Percentiles rank a stretch among this genome's conserved stretches.
phyloP scores from a whole-genome alignment of 2,888 invertebrate species.

The Leptinotarsa juncta region DNA sequence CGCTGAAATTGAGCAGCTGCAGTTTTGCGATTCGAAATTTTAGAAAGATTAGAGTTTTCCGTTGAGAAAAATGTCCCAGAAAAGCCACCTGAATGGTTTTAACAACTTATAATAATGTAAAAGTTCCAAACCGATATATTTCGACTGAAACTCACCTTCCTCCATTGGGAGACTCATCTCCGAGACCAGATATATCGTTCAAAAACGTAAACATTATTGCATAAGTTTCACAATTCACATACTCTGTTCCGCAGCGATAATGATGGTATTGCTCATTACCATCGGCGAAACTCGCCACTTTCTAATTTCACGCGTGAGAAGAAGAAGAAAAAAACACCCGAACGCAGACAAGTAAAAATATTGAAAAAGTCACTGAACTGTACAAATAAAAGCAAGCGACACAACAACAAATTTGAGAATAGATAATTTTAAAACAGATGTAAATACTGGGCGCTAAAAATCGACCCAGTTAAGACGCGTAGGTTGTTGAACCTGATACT shows the following conservation, averaged over 20 bases:
- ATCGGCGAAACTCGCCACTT: constrained; percentile 30
- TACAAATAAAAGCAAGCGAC: constrained; percentile 41
- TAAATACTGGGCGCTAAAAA: constrained; percentile 53
- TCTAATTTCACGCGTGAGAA: constrained; percentile 30
- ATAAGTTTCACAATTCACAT: constrained; percentile 20
- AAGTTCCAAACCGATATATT: background rate
- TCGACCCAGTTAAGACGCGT: constrained; percentile 53
- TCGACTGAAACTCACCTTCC: constrained; percentile 35
- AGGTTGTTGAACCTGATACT: constrained; percentile 48
- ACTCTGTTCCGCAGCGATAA: constrained; percentile 4
- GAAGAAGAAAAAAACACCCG: constrained; percentile 5
- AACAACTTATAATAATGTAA: background rate
- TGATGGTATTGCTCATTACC: constrained; percentile 24
- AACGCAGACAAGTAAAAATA: constrained; percentile 1
- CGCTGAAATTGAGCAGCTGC: no score
- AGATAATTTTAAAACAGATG: constrained; percentile 51
- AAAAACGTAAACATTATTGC: constrained; percentile 39
- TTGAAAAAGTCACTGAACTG: constrained; percentile 49
- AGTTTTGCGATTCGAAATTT: no score
- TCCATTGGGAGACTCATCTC: constrained; percentile 30
- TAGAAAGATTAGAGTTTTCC: no score
- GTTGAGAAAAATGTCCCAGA: no score
- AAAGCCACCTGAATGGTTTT: no score
- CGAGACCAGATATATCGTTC: constrained; percentile 29
- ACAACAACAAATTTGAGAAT: constrained; percentile 48